These are phyloP conservation scores for Cottus gobio DNA, from an alignment of 2,113 vertebrate genomes.

Conservation along the genomic window DNA sequence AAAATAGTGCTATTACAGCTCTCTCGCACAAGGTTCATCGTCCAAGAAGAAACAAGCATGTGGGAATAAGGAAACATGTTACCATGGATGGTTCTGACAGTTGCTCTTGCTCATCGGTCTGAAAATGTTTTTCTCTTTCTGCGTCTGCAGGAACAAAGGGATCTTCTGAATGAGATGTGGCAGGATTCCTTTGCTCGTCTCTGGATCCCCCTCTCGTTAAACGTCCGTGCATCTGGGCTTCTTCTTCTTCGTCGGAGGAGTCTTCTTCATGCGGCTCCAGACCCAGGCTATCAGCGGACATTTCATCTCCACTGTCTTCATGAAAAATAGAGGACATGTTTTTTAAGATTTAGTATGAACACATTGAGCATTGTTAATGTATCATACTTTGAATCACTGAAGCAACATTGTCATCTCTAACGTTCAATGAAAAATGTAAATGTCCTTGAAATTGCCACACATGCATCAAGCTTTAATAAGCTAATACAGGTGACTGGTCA, in stretches of 20 bases:
- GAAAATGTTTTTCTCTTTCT: conserved; percentile 29
- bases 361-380: conserved; percentile 12
- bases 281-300: conserved; percentile 66
- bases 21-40: neutral
- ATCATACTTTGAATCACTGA: conserved; percentile 30
- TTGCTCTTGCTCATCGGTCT: conserved; percentile 35
- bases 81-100: conserved; percentile 65
- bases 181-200: conserved; percentile 33
- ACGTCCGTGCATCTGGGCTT: conserved; percentile 29
- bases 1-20: neutral
- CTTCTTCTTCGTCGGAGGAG: conserved; percentile 73
- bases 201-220: conserved; percentile 28
- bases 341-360: neutral
- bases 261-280: conserved; percentile 57
- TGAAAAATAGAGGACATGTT: conserved; percentile 22
- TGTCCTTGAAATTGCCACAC: conserved; percentile 31
- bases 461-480: conserved; percentile 32
- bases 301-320: conserved; percentile 71
- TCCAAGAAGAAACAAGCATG: conserved; percentile 4
- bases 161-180: conserved; percentile 24
- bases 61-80: conserved; percentile 47
- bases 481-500: conserved; percentile 24
- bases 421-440: conserved; percentile 23
- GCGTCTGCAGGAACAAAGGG: conserved; percentile 44
- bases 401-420: conserved; percentile 36